These are phyloP conservation scores for Tachycineta bicolor DNA, from an alignment of 2,113 vertebrate species.

Conservation along the genomic window DNA sequence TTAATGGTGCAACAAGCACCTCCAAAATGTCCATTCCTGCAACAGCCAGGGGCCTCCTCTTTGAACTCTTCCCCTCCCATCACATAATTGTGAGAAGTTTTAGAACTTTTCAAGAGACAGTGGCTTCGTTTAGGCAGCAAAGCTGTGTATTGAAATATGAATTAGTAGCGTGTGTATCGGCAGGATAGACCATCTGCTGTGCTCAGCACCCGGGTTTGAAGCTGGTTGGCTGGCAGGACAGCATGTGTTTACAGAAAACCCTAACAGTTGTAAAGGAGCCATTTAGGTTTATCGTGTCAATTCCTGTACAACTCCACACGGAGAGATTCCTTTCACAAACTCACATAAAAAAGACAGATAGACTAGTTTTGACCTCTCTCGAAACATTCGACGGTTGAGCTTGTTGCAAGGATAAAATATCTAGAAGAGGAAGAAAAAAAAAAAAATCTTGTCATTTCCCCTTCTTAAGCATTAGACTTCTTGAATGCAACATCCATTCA, in stretches of 20 bases:
- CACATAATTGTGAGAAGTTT: background rate
- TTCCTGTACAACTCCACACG: conserved; percentile 36
- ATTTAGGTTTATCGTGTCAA: conserved; percentile 70
- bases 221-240: conserved; percentile 71
- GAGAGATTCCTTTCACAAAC: conserved; percentile 61
- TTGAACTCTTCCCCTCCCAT: background rate
- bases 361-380: conserved; percentile 62
- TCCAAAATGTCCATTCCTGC: background rate
- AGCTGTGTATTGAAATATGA: conserved; percentile 58
- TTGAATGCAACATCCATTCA: conserved; percentile 43
- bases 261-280: conserved; percentile 71
- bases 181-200: conserved; percentile 67
- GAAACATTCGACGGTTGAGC: conserved; percentile 33
- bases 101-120: conserved; percentile 25
- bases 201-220: conserved; percentile 64
- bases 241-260: conserved; percentile 71
- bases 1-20: background rate
- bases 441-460: conserved; percentile 2
- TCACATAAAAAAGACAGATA: conserved; percentile 55
- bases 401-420: conserved; percentile 48
- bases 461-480: conserved; percentile 25
- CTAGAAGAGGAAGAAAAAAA: background rate
- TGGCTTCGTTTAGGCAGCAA: conserved; percentile 41
- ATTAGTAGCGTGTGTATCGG: conserved; percentile 57
- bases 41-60: background rate